Conservation (phyloP, 2,797 vertebrate species). For the Chromis chromis region DNA sequence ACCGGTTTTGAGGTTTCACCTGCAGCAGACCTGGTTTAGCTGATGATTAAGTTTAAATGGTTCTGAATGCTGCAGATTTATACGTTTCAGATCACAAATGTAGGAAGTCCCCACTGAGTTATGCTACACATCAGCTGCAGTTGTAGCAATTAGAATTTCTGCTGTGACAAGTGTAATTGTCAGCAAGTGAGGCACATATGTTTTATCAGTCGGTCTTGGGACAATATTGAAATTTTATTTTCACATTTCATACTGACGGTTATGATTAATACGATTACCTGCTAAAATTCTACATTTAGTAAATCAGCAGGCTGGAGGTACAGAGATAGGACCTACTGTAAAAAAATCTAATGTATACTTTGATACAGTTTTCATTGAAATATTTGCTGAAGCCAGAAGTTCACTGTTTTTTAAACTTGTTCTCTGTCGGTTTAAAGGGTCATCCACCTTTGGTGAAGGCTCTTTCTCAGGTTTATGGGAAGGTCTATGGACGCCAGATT, state of each 20-base stretch:
- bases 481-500: constrained; percentile 85
- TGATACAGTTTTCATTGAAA: not conserved
- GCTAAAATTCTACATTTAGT: too few relatives aligned
- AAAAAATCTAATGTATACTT: not conserved
- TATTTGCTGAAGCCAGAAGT: not conserved
- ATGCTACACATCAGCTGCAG: too few relatives aligned
- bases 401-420: not conserved
- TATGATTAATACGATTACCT: too few relatives aligned
- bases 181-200: not conserved
- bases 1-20: too few relatives aligned
- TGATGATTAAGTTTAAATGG: too few relatives aligned
- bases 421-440: constrained; percentile 81
- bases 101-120: too few relatives aligned
- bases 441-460: constrained; percentile 92
- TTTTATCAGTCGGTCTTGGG: not conserved
- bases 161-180: not conserved
- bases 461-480: constrained; percentile 91
- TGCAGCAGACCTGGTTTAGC: too few relatives aligned
- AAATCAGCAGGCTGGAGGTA: too few relatives aligned
- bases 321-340: not conserved
- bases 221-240: too few relatives aligned
- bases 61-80: too few relatives aligned
- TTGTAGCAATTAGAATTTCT: not conserved
- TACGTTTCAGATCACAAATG: too few relatives aligned
- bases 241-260: too few relatives aligned